Evolutionary conservation across 1,140 invertebrate genomes (phyloP).

Genomic region (Drosophila kurseongensis): DNA sequence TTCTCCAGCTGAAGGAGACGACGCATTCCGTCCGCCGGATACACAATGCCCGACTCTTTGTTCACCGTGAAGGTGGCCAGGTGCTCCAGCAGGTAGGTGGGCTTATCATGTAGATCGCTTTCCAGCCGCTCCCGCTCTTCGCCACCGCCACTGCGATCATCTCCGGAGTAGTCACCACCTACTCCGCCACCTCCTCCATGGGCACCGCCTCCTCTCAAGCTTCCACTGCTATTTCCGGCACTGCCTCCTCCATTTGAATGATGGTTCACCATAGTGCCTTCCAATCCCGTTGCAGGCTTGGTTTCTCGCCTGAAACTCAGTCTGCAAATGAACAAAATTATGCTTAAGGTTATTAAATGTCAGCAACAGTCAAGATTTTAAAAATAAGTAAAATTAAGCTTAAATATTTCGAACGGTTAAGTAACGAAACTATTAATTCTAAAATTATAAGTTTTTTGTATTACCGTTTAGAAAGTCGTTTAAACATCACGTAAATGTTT

Average conservation of each 20-base stretch:
- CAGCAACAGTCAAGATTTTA: not conserved
- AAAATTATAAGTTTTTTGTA: not conserved
- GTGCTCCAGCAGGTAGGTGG: constrained; percentile 96
- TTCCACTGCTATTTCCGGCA: constrained; percentile 69
- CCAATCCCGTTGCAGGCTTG: not conserved
- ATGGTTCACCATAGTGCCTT: constrained; percentile 65
- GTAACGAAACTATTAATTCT: not conserved
- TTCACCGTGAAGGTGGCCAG: constrained; percentile 98
- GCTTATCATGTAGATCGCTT: constrained; percentile 86
- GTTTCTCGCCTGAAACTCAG: not conserved
- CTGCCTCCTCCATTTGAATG: constrained; percentile 74
- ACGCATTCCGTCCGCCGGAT: constrained; percentile 97
- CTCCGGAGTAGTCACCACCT: constrained; percentile 73
- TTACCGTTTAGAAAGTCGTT: not conserved
- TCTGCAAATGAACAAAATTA: not conserved
- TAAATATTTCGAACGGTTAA: not conserved
- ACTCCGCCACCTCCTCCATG: constrained; percentile 65
- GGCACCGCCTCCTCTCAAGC: constrained; percentile 46
- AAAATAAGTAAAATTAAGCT: not conserved
- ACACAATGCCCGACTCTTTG: constrained; percentile 93
- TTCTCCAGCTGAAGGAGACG: constrained; percentile 98
- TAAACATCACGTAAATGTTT: not conserved
- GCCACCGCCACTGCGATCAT: constrained; percentile 77
- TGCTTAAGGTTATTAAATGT: not conserved
- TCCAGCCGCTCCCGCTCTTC: constrained; percentile 76